Conservation (phyloP, 2,888 invertebrate genomes). For the Chrysopilus asiliformis region DNA sequence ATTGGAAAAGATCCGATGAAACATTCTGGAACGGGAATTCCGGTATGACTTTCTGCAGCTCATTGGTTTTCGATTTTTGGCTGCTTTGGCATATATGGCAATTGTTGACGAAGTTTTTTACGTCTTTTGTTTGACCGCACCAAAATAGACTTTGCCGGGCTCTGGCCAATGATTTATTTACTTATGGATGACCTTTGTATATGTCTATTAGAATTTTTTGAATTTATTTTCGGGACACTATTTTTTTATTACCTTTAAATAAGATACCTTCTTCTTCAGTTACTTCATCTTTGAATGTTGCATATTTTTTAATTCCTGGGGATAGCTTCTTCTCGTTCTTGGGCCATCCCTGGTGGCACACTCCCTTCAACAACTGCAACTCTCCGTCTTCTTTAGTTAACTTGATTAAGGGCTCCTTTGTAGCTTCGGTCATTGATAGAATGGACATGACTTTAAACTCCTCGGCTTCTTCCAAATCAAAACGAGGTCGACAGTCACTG, state of each 20-base stretch:
- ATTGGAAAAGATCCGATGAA: conserved; percentile 3
- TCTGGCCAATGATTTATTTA: not conserved
- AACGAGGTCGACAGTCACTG: not conserved
- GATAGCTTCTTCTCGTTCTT: not conserved
- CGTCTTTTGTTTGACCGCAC: not conserved
- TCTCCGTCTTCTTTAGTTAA: not conserved
- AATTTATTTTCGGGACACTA: not conserved
- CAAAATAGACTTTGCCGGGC: not conserved
- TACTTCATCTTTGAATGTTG: not conserved
- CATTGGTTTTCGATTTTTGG: not conserved
- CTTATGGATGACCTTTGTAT: not conserved
- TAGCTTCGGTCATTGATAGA: not conserved
- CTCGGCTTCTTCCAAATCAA: not conserved
- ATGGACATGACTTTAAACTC: not conserved
- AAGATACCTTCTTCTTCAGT: not conserved
- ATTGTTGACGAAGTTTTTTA: not conserved
- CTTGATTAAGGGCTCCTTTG: not conserved
- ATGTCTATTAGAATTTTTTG: not conserved
- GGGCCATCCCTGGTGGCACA: not conserved
- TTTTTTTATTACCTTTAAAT: not conserved
- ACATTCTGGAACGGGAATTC: conserved; percentile 6
- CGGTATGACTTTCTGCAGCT: not conserved
- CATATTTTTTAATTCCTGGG: not conserved
- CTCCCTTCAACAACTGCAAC: not conserved
- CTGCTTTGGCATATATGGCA: conserved; percentile 1